A percentile compares a stretch with the other conserved stretches of the same genome.
These are phyloP conservation scores for Tapirus indicus DNA, from an alignment of 2,797 vertebrate species.

Conservation along the genomic window DNA sequence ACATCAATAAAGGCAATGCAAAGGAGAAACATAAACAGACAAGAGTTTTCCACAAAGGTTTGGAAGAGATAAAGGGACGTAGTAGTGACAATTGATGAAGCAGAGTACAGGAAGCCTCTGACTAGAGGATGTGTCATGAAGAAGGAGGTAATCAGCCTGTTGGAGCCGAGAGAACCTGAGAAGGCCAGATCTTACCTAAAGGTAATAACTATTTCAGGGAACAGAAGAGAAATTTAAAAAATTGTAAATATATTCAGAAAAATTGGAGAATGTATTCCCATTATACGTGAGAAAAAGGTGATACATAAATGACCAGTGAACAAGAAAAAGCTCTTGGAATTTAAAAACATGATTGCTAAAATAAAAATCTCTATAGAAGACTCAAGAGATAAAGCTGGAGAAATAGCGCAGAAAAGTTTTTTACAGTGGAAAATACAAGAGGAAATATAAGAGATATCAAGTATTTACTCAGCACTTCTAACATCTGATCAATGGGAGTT, in stretches of 20 bases:
- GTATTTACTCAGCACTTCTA: neutral
- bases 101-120: neutral
- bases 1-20: neutral
- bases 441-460: conserved; percentile 9
- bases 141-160: neutral
- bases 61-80: neutral
- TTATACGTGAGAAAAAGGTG: neutral
- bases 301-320: neutral
- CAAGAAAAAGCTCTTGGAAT: neutral
- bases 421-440: neutral
- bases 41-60: neutral
- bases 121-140: too few relatives aligned
- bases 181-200: neutral
- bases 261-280: neutral
- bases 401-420: neutral
- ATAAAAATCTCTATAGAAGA: neutral
- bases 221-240: neutral
- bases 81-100: neutral
- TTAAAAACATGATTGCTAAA: conserved; percentile 16
- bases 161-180: neutral
- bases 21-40: neutral
- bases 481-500: neutral
- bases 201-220: neutral
- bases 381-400: neutral
- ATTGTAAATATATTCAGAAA: neutral